Conservation (phyloP, 1,140 invertebrate genomes). For the Harlomillsia oculata region DNA sequence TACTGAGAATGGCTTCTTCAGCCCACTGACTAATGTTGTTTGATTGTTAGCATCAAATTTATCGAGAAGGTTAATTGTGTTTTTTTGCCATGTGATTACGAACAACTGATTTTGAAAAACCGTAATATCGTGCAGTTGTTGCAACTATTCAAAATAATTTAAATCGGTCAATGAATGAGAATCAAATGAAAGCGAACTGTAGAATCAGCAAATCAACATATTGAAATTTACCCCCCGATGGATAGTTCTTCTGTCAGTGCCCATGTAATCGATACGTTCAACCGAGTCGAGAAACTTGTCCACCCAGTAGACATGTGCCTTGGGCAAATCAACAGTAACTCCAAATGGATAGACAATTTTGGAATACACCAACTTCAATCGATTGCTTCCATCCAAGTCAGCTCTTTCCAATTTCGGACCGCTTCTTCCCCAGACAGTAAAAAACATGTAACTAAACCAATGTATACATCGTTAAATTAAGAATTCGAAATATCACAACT, state of each 20-base stretch:
- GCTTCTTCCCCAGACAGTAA: conserved; percentile 55
- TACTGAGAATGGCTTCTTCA: conserved; percentile 51
- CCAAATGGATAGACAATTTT: conserved; percentile 65
- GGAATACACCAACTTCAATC: conserved; percentile 45
- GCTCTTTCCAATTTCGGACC: conserved; percentile 54
- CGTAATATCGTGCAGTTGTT: conserved; percentile 57
- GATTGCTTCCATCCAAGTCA: conserved; percentile 50
- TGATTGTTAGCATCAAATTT: conserved; percentile 45
- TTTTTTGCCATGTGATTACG: conserved; percentile 56
- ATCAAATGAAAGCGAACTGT: not conserved
- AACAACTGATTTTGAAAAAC: conserved; percentile 59
- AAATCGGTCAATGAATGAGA: not conserved
- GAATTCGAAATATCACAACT: not conserved
- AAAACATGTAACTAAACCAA: conserved; percentile 57
- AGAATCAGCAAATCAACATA: not conserved
- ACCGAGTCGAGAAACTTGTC: conserved; percentile 65
- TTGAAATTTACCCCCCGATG: conserved; percentile 43
- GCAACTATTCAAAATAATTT: conserved; percentile 45
- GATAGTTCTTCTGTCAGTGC: conserved; percentile 53
- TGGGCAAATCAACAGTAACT: conserved; percentile 60
- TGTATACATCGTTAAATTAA: not conserved
- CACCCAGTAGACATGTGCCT: conserved; percentile 64
- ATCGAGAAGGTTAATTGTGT: conserved; percentile 50
- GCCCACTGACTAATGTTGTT: conserved; percentile 41
- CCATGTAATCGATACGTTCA: conserved; percentile 60